Evolutionary conservation across 2,888 invertebrate genomes (phyloP).

Genomic region (Cephus pygmeus): DNA sequence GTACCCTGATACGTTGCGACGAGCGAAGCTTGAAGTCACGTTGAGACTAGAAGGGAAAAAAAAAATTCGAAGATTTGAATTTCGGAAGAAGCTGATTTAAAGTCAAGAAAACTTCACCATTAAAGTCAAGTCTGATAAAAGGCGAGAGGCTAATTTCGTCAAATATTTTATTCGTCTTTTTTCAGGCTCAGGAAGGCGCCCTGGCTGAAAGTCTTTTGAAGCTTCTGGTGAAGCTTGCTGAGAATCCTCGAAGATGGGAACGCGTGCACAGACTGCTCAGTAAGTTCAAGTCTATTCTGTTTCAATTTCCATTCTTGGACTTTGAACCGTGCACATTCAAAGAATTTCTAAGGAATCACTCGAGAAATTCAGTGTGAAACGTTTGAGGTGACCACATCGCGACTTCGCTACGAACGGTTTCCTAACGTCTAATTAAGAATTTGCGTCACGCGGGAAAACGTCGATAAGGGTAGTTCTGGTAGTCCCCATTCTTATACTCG

Average conservation of each 20-base stretch:
- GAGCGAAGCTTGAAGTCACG: background rate
- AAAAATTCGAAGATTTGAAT: background rate
- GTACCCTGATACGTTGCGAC: no score
- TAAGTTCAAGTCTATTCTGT: conserved; percentile 43
- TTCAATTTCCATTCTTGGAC: background rate
- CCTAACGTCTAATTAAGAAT: background rate
- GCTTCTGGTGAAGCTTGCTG: conserved; percentile 51
- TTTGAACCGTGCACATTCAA: background rate
- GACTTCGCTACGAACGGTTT: background rate
- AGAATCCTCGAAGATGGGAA: conserved; percentile 52
- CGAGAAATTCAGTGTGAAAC: background rate
- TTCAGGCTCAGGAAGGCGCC: conserved; percentile 38
- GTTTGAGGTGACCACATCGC: background rate
- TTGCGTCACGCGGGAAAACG: background rate
- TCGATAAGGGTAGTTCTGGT: background rate
- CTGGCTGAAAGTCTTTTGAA: conserved; percentile 50
- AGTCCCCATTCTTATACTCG: background rate
- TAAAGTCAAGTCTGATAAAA: background rate
- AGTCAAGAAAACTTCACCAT: no score
- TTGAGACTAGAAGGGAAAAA: background rate
- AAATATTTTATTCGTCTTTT: conserved; percentile 12
- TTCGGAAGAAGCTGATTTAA: background rate
- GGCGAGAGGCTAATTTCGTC: background rate
- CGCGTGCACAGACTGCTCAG: conserved; percentile 52
- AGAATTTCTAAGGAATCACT: background rate